A percentile compares a stretch with the other conserved stretches of the same genome.
These are phyloP conservation scores for Drosophila paramelanica DNA, from an alignment of 2,888 invertebrate genomes.

Conservation along the genomic window DNA sequence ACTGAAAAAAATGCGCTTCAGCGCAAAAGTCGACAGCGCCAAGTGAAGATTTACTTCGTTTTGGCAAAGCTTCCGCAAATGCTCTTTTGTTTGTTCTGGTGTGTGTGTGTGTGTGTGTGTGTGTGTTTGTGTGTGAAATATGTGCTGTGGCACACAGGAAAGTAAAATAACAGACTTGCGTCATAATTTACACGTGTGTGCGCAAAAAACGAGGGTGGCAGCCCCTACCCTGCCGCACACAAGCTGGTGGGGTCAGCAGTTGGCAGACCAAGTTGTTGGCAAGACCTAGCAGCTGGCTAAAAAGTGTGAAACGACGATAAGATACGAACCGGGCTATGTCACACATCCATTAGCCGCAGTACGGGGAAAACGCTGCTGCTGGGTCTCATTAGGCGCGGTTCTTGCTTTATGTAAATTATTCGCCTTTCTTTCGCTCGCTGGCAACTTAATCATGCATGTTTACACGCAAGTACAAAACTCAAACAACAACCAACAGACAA, in stretches of 20 bases:
- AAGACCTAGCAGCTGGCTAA: slow-evolving; percentile 39
- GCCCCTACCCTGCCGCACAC: background rate
- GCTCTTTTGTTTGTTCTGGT: slow-evolving; percentile 11
- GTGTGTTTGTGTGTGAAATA: slow-evolving; percentile 38
- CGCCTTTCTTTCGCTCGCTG: slow-evolving; percentile 41
- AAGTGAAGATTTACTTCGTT: slow-evolving; percentile 68
- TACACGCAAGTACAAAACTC: slow-evolving; percentile 76
- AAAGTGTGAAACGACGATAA: slow-evolving; percentile 63
- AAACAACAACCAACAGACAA: slow-evolving; percentile 63
- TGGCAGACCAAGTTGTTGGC: slow-evolving; percentile 54
- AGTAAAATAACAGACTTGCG: slow-evolving; percentile 63
- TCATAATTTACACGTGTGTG: slow-evolving; percentile 66
- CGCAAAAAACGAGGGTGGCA: slow-evolving; percentile 10
- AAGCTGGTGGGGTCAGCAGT: slow-evolving; percentile 50
- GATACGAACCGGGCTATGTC: slow-evolving; percentile 35
- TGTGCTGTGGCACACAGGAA: slow-evolving; percentile 59
- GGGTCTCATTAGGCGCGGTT: slow-evolving; percentile 38
- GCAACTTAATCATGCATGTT: slow-evolving; percentile 78
- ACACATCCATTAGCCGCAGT: slow-evolving; percentile 43
- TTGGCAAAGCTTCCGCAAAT: slow-evolving; percentile 63
- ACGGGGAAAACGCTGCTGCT: slow-evolving; percentile 7
- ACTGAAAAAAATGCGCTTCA: slow-evolving; percentile 32
- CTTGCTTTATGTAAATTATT: slow-evolving; percentile 62
- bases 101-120: slow-evolving; percentile 14
- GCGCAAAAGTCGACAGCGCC: slow-evolving; percentile 58